Conservation (phyloP, 2,113 vertebrate genomes). For the Equus quagga region DNA sequence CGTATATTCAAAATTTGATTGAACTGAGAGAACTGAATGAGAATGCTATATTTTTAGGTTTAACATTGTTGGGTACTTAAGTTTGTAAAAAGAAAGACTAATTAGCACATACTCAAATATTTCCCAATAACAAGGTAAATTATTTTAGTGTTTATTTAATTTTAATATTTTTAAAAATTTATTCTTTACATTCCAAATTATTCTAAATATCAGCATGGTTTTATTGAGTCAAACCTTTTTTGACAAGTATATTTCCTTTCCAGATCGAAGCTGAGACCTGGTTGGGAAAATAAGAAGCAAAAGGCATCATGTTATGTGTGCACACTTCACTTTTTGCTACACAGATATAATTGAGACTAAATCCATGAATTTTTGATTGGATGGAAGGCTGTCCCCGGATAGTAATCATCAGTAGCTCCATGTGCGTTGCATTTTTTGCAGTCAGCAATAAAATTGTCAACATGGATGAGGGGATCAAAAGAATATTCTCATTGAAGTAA, state of each 20-base stretch:
- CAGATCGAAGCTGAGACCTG: background rate
- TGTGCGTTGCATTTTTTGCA: background rate
- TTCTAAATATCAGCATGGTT: background rate
- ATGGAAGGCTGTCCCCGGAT: background rate
- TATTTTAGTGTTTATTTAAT: background rate
- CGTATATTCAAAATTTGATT: background rate
- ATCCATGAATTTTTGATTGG: background rate
- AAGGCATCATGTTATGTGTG: background rate
- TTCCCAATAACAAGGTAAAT: background rate
- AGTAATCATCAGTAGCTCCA: background rate
- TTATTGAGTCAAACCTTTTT: background rate
- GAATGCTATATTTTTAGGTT: background rate
- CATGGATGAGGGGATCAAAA: background rate
- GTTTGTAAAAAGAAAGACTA: background rate
- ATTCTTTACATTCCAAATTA: background rate
- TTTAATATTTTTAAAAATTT: background rate
- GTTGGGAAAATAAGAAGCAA: constrained; percentile 1
- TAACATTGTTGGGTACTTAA: background rate
- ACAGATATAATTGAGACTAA: background rate
- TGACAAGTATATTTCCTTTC: constrained; percentile 47
- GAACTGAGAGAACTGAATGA: background rate
- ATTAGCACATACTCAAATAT: background rate
- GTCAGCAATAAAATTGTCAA: background rate
- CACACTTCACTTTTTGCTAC: background rate
- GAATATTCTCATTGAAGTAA: background rate